Percentiles rank a stretch among this genome's conserved stretches.
Evolutionary conservation across 1,140 invertebrate genomes (phyloP).

Genomic region (Planococcus citri): DNA sequence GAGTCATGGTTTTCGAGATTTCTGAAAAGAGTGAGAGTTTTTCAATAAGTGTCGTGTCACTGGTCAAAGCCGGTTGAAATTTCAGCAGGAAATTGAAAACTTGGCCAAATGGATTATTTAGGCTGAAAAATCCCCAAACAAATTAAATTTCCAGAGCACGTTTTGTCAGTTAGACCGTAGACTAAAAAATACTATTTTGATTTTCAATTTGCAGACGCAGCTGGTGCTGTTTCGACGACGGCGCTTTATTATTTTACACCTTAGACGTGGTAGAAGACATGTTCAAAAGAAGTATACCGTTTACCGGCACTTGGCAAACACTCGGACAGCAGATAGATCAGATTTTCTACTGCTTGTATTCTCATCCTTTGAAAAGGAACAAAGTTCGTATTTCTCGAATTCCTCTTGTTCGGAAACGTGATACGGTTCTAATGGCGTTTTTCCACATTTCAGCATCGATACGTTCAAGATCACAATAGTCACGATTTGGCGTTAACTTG

Average conservation of each 20-base stretch:
- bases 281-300: constrained; percentile 36
- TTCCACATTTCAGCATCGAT: background rate
- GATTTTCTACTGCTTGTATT: constrained; percentile 77
- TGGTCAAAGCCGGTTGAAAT: no score
- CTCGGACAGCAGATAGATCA: constrained; percentile 69
- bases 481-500: constrained; percentile 59
- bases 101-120: no score
- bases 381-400: constrained; percentile 35
- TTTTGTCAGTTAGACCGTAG: no score
- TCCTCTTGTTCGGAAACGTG: no score
- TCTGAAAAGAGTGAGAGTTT: no score
- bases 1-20: no score
- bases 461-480: constrained; percentile 64
- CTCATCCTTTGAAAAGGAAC: constrained; percentile 65
- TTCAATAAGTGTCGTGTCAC: no score
- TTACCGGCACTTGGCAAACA: constrained; percentile 37
- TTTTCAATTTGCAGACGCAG: constrained; percentile 33
- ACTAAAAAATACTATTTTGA: no score
- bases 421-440: no score
- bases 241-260: constrained; percentile 61
- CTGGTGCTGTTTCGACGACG: constrained; percentile 65
- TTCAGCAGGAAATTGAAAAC: no score
- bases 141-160: no score
- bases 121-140: no score
- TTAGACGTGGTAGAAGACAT: constrained; percentile 56